Evolutionary conservation across 2,888 invertebrate species (phyloP).

Genomic region (Masnerella sp.): DNA sequence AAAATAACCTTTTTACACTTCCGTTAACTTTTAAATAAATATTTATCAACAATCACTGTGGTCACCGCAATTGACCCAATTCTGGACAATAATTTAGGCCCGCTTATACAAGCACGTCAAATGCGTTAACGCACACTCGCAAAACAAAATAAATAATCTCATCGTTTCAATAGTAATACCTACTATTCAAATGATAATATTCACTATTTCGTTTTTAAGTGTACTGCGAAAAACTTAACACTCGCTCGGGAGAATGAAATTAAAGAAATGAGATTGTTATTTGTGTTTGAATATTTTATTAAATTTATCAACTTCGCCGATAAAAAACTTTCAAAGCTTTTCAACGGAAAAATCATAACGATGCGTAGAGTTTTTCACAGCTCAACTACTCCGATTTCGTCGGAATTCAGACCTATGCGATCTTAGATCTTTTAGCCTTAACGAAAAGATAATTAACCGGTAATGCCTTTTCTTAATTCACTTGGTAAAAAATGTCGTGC

Average conservation of each 20-base stretch:
- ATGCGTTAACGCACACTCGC: constrained; percentile 6
- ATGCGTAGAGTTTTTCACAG: neutral
- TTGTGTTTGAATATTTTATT: too few relatives aligned
- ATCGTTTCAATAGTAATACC: too few relatives aligned
- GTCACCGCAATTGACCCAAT: constrained; percentile 1
- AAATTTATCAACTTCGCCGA: too few relatives aligned
- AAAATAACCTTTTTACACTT: constrained; percentile 40
- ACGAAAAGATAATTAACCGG: neutral
- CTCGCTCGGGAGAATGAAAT: too few relatives aligned
- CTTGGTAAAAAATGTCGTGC: neutral
- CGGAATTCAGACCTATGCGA: constrained; percentile 3
- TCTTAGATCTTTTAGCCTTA: neutral
- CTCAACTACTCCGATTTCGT: too few relatives aligned
- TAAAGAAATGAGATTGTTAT: too few relatives aligned
- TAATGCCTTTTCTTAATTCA: too few relatives aligned
- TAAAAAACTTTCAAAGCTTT: too few relatives aligned
- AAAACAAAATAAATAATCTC: neutral
- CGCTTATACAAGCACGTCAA: constrained; percentile 18
- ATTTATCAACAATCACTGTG: constrained; percentile 22
- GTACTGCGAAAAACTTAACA: too few relatives aligned
- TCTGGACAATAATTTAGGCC: constrained; percentile 18
- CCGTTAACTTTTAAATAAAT: constrained; percentile 35
- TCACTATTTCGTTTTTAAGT: too few relatives aligned
- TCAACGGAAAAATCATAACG: too few relatives aligned
- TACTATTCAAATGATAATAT: too few relatives aligned